Evolutionary conservation across 2,113 vertebrate species (phyloP).

Genomic region (Periophthalmodon schlosseri): DNA sequence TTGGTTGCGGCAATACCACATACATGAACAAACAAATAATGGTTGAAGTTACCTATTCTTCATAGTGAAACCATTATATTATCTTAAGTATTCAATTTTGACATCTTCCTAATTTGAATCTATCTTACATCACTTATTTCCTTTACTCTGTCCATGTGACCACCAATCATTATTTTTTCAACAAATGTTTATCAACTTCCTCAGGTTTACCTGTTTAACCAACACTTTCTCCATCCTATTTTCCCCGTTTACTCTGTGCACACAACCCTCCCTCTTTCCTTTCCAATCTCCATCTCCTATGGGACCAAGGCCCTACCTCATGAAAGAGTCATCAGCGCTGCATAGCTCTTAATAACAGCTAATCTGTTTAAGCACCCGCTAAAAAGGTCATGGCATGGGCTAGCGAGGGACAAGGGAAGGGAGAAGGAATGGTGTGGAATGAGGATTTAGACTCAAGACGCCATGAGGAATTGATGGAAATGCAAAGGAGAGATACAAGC

Average conservation of each 20-base stretch:
- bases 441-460: constrained; percentile 44
- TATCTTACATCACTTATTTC: neutral
- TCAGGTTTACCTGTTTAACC: constrained; percentile 13
- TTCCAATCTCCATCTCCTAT: constrained; percentile 31
- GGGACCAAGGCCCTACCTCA: constrained; percentile 60
- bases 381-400: constrained; percentile 74
- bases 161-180: neutral
- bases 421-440: constrained; percentile 47
- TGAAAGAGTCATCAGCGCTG: constrained; percentile 74
- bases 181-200: neutral
- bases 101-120: neutral
- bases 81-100: too few species aligned
- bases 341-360: constrained; percentile 76
- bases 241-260: constrained; percentile 11
- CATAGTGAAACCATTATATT: too few species aligned
- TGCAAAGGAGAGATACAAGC: neutral
- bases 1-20: too few species aligned
- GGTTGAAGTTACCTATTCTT: too few species aligned
- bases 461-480: constrained; percentile 17
- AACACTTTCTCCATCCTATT: constrained; percentile 1
- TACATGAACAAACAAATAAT: too few species aligned
- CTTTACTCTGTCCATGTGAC: neutral
- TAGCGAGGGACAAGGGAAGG: constrained; percentile 45
- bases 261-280: constrained; percentile 16
- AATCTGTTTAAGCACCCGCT: constrained; percentile 78